phyloP scores from a whole-genome alignment of 2,888 invertebrate species.

The Himalopsyche anomala region DNA sequence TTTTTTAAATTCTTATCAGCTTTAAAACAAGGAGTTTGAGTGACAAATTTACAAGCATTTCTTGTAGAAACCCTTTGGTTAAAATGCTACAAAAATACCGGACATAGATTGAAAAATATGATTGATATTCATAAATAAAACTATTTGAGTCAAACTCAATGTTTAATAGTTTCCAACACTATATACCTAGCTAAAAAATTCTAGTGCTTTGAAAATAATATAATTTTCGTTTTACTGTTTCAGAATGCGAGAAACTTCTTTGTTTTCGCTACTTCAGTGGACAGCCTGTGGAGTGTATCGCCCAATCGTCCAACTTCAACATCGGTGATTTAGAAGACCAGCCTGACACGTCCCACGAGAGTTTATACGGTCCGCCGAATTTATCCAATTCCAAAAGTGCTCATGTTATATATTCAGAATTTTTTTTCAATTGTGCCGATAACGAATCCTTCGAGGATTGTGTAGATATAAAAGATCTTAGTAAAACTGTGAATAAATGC shows the following conservation, averaged over 20 bases:
- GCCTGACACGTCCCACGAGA: conserved; percentile 70
- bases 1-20: too few species aligned
- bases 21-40: too few species aligned
- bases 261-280: conserved; percentile 85
- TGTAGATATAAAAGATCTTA: conserved; percentile 75
- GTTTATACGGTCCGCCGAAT: conserved; percentile 50
- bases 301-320: conserved; percentile 80
- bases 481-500: conserved; percentile 77
- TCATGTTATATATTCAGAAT: conserved; percentile 53
- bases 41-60: too few species aligned
- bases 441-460: conserved; percentile 76
- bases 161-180: too few species aligned
- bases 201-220: neutral
- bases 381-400: conserved; percentile 52
- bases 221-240: conserved; percentile 66
- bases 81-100: too few species aligned
- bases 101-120: too few species aligned
- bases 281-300: conserved; percentile 80
- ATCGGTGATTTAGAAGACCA: conserved; percentile 76
- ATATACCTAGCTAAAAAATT: too few species aligned
- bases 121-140: too few species aligned
- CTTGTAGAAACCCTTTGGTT: too few species aligned
- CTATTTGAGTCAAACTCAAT: too few species aligned
- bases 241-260: conserved; percentile 82
- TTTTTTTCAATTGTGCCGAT: conserved; percentile 58